Percentiles rank a stretch among this genome's conserved stretches.
Conservation (phyloP, 2,797 vertebrate species). For the Poeciliopsis turneri region DNA sequence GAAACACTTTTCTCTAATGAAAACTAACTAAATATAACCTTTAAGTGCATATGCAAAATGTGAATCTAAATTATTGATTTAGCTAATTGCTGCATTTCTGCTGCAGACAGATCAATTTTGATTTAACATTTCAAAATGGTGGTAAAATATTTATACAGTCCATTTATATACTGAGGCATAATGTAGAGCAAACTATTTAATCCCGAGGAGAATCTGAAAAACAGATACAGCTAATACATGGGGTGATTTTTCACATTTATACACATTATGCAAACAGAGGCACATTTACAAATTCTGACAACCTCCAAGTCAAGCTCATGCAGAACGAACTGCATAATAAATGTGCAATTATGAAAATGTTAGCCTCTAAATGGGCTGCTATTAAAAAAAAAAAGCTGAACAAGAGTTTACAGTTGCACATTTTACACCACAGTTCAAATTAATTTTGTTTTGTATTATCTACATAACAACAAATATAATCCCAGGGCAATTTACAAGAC, state of each 20-base stretch:
- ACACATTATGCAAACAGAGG: background rate
- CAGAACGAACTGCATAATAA: background rate
- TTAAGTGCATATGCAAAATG: background rate
- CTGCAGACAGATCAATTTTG: slow-evolving; percentile 1
- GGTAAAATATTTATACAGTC: background rate
- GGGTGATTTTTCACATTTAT: background rate
- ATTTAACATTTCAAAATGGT: slow-evolving; percentile 1
- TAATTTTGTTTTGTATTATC: background rate
- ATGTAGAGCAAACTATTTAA: slow-evolving; percentile 2
- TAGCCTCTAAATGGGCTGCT: background rate
- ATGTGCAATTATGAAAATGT: background rate
- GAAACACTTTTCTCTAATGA: background rate
- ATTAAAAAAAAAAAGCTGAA: no score
- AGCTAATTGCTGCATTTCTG: background rate
- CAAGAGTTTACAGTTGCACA: background rate
- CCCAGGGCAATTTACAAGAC: background rate
- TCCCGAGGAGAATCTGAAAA: background rate
- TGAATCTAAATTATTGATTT: slow-evolving; percentile 2
- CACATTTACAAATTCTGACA: background rate
- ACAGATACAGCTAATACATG: background rate
- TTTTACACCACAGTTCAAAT: background rate
- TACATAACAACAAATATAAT: background rate
- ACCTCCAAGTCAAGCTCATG: background rate
- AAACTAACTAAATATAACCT: background rate
- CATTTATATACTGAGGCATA: background rate